Conservation (phyloP, 1,140 invertebrate species). For the Steinernema feltiae region DNA sequence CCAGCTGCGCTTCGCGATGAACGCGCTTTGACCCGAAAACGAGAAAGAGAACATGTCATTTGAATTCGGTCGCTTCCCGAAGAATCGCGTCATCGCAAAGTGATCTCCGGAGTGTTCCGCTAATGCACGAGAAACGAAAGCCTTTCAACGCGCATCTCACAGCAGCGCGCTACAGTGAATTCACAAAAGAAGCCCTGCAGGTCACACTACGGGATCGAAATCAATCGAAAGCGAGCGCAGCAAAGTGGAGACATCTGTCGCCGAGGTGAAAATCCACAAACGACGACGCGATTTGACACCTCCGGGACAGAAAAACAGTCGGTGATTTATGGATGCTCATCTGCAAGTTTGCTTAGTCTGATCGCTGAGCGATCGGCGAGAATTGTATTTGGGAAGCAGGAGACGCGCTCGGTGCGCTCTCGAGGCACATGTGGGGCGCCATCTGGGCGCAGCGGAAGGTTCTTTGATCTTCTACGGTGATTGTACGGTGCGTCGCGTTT, state of each 20-base stretch:
- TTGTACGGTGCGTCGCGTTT: neutral
- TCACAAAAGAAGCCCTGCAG: too few relatives aligned
- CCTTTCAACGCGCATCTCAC: too few relatives aligned
- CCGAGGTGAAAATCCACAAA: neutral
- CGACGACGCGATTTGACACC: neutral
- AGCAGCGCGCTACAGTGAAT: too few relatives aligned
- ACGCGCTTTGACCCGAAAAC: too few relatives aligned
- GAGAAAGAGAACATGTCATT: too few relatives aligned
- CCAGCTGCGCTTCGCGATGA: too few relatives aligned
- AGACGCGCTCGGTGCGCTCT: neutral
- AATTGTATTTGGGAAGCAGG: neutral
- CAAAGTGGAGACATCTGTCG: neutral
- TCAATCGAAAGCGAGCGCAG: neutral
- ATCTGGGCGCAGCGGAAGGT: neutral
- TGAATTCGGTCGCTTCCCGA: too few relatives aligned
- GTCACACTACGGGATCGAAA: too few relatives aligned
- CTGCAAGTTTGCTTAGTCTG: neutral
- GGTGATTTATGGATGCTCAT: neutral
- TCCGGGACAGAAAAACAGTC: neutral
- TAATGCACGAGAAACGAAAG: too few relatives aligned
- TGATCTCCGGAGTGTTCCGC: too few relatives aligned
- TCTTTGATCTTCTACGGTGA: neutral
- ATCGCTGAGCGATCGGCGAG: neutral
- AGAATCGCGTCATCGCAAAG: too few relatives aligned
- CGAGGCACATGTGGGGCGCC: neutral